Conservation (phyloP, 2,797 vertebrate species). For the Eupleurogrammus muticus region DNA sequence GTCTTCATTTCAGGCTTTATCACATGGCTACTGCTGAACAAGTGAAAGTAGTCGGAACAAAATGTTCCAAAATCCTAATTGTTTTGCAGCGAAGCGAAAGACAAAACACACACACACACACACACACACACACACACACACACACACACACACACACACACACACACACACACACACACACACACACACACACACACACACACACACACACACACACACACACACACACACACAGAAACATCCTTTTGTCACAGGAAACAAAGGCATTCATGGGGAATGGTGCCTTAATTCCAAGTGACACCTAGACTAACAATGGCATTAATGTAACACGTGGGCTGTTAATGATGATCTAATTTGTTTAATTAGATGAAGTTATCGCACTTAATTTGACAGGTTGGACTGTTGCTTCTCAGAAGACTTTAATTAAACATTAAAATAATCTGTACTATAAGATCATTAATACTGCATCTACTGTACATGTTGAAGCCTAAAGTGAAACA, state of each 20-base stretch:
- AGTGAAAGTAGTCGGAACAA: slow-evolving; percentile 3
- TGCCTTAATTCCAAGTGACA: background rate
- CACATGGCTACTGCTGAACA: slow-evolving; percentile 4
- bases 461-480: too few species aligned
- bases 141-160: background rate
- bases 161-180: background rate
- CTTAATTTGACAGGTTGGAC: slow-evolving; percentile 18
- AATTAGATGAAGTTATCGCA: slow-evolving; percentile 21
- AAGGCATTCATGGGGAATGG: background rate
- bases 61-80: slow-evolving; percentile 5
- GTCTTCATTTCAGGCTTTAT: slow-evolving; percentile 8
- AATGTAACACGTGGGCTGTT: slow-evolving; percentile 1
- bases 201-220: background rate
- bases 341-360: slow-evolving; percentile 11
- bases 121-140: background rate
- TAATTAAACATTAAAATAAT: background rate
- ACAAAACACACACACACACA: background rate
- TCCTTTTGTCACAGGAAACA: slow-evolving; percentile 2
- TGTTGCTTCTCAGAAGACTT: background rate
- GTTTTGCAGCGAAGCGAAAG: slow-evolving; percentile 13
- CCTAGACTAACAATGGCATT: background rate
- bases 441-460: background rate
- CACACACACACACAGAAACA: background rate
- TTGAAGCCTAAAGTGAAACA: background rate
- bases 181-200: background rate